These are phyloP conservation scores for Pterobdella sp. DNA, from an alignment of 2,888 invertebrate genomes.

Conservation along the genomic window DNA sequence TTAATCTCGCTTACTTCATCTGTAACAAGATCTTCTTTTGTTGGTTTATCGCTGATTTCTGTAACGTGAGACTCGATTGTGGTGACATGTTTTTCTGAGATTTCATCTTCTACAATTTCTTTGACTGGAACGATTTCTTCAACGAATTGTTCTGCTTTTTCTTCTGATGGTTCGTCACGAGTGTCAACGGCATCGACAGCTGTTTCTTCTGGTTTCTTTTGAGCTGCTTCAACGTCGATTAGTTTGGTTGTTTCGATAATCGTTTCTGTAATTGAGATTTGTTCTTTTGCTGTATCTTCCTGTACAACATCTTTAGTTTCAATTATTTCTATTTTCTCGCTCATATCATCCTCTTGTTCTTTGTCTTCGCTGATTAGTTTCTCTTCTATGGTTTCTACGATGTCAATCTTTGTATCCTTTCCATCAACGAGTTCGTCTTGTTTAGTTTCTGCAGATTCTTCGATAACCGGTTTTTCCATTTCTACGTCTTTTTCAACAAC, in stretches of 20 bases:
- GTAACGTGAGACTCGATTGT: neutral
- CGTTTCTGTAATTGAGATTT: too few relatives aligned
- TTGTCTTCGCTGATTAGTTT: too few relatives aligned
- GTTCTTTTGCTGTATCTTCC: too few relatives aligned
- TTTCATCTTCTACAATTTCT: neutral
- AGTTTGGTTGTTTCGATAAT: neutral
- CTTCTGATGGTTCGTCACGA: neutral
- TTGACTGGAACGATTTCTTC: constrained; percentile 5
- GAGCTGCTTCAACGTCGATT: neutral
- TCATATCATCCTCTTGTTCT: too few relatives aligned
- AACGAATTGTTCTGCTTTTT: neutral
- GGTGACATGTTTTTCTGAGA: neutral
- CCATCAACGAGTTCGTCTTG: too few relatives aligned
- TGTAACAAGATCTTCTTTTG: neutral
- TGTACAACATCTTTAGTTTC: too few relatives aligned
- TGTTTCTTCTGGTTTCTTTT: neutral
- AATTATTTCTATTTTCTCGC: too few relatives aligned
- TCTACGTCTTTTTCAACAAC: neutral
- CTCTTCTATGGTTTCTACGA: too few relatives aligned
- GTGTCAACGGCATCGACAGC: constrained; percentile 15
- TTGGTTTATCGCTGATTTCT: neutral
- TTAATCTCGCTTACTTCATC: neutral
- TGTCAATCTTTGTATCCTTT: too few relatives aligned
- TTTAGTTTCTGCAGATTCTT: too few relatives aligned
- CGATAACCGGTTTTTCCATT: too few relatives aligned